These are phyloP conservation scores for Cynopterus brachyotis DNA, from an alignment of 2,113 vertebrate genomes.

Conservation along the genomic window DNA sequence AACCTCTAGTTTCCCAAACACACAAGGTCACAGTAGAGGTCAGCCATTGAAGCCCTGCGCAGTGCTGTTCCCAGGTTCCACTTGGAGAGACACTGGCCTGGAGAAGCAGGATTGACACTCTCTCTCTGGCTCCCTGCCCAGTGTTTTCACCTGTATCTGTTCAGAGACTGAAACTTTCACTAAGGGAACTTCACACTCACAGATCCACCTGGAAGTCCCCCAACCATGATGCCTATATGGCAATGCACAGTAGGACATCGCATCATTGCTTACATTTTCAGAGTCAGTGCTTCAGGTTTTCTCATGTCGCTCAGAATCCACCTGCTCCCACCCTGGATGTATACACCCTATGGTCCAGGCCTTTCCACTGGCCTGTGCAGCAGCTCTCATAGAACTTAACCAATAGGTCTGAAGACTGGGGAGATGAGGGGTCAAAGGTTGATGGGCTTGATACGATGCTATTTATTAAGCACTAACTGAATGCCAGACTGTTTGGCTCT, in stretches of 20 bases:
- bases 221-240: not conserved
- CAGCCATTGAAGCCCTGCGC: not conserved
- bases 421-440: not conserved
- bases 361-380: not conserved
- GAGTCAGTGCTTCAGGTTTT: not conserved
- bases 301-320: not conserved
- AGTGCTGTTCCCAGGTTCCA: not conserved
- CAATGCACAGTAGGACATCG: not conserved
- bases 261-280: not conserved
- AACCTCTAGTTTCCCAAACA: not conserved
- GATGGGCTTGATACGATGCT: not conserved
- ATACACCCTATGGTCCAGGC: rapidly evolving
- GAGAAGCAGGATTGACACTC: not conserved
- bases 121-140: not conserved
- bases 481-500: not conserved
- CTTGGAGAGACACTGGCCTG: not conserved
- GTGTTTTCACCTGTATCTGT: not conserved
- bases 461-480: not conserved
- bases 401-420: not conserved
- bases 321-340: not conserved
- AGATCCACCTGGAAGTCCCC: not conserved
- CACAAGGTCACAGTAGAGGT: rapidly evolving
- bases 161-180: not conserved
- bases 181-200: not conserved
- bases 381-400: not conserved